Conservation (phyloP, 1,140 invertebrate genomes). For the Ctenoplectra terminalis region DNA sequence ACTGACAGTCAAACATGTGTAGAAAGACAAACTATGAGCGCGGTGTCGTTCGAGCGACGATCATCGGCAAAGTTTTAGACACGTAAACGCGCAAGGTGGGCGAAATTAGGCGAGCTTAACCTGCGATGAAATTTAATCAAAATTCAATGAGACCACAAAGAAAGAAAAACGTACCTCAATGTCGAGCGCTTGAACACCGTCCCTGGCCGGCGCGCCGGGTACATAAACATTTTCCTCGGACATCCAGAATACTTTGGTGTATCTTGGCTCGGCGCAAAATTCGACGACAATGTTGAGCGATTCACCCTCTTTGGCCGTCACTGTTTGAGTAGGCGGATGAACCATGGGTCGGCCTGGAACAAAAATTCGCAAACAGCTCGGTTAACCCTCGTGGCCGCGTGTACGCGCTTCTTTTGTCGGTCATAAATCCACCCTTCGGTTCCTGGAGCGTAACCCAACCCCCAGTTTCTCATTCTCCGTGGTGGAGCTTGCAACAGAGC, state of each 20-base stretch:
- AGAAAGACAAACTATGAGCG: too few species aligned
- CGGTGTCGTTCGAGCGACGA: too few species aligned
- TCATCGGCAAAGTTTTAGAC: too few species aligned
- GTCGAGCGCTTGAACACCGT: conserved; percentile 83
- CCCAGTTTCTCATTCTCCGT: neutral
- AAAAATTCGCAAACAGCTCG: conserved; percentile 54
- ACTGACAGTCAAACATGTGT: too few species aligned
- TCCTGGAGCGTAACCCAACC: neutral
- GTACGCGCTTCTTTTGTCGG: neutral
- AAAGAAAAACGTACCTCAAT: conserved; percentile 81
- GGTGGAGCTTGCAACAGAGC: conserved; percentile 26
- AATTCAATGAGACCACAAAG: neutral
- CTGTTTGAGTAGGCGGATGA: conserved; percentile 82
- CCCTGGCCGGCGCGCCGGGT: conserved; percentile 81
- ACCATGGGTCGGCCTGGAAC: conserved; percentile 85
- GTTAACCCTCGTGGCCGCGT: conserved; percentile 30
- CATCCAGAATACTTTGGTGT: conserved; percentile 84
- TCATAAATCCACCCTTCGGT: conserved; percentile 45
- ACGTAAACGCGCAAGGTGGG: too few species aligned
- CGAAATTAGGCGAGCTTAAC: too few species aligned
- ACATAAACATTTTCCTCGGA: conserved; percentile 83
- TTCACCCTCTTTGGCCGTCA: conserved; percentile 84
- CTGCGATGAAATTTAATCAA: neutral
- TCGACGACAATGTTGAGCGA: conserved; percentile 83
- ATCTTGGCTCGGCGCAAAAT: conserved; percentile 85